A percentile compares a stretch with the other conserved stretches of the same genome.
phyloP scores from a whole-genome alignment of 2,113 vertebrate species.

The Galemys pyrenaicus region DNA sequence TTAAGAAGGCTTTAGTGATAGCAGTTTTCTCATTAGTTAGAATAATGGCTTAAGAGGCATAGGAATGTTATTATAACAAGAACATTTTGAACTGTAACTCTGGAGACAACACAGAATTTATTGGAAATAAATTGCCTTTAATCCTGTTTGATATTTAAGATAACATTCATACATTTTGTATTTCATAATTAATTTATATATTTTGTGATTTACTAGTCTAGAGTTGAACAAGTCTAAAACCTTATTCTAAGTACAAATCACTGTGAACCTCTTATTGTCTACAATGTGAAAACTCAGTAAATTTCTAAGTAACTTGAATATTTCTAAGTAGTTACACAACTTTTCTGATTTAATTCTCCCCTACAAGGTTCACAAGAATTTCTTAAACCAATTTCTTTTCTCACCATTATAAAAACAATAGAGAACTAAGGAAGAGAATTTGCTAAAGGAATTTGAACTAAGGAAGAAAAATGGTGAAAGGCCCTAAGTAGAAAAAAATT shows the following conservation, averaged over 20 bases:
- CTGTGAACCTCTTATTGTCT: neutral
- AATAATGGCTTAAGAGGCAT: slow-evolving; percentile 67
- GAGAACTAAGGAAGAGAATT: slow-evolving; percentile 23
- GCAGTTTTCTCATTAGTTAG: slow-evolving; percentile 72
- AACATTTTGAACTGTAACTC: slow-evolving; percentile 57
- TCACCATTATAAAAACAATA: slow-evolving; percentile 40
- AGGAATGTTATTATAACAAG: slow-evolving; percentile 63
- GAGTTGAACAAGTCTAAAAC: slow-evolving; percentile 29
- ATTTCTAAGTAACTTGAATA: slow-evolving; percentile 33
- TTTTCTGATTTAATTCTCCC: slow-evolving; percentile 51
- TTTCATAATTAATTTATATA: slow-evolving; percentile 3
- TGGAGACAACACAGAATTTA: slow-evolving; percentile 57
- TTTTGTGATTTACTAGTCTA: slow-evolving; percentile 37
- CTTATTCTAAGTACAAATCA: neutral
- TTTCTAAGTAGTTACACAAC: neutral
- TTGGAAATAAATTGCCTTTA: slow-evolving; percentile 70
- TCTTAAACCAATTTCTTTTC: slow-evolving; percentile 43
- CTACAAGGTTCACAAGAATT: slow-evolving; percentile 13
- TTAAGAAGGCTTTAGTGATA: slow-evolving; percentile 73
- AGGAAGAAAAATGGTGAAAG: slow-evolving; percentile 49
- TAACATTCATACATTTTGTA: slow-evolving; percentile 25
- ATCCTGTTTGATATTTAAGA: slow-evolving; percentile 50
- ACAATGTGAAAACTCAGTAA: neutral
- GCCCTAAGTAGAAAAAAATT: slow-evolving; percentile 46
- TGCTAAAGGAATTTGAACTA: too few relatives aligned